Base-by-base conservation (phyloP, 1,140 invertebrate genomes). In the Acarapis woodi region DNA sequence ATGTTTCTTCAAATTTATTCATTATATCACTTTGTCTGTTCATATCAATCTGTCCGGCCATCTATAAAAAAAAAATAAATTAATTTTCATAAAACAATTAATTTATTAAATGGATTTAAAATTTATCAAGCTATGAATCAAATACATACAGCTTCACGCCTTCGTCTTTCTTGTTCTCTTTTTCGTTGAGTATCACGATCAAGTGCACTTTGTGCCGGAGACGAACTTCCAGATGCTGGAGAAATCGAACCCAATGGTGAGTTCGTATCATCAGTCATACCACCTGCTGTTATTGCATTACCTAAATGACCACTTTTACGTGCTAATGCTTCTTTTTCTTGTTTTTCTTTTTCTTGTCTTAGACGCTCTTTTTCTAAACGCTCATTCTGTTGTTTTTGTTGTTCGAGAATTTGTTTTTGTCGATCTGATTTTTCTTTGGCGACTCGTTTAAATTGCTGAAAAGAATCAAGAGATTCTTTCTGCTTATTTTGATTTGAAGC, bases 11-110 rank as follows among this genome's bases (percentile, higher is more conserved):
- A 59, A 93, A 93, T 39, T 76, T 79, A 50, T 82, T 79, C 79
- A 93, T 87, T 52, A 90, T 64, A 63, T 90, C 82, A 62, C 82
- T 88, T 60, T 90, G 85, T 65, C 79, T 71, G 59, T 88, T 93
- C 80, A 93, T 87, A 56, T 93, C 83, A 51, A 93, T 90, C 59
- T 79, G 75, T 37, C 77, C 73, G 37, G 79, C 79, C 73, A 82
- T 71, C 82, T 88, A 66, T 36, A 70, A 69, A 48, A 45, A 53
- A 48, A 53, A 56, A 54, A 39, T 34, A 34, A 44, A 49, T 22
- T n/a, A n/a, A n/a, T n/a, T n/a, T n/a, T n/a, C n/a, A n/a, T n/a
- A n/a, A 41, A 43, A 25, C 44, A 42, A 40, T 38, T 16, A 44
- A 33, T 14, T 10, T 12, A 32, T 28, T 21, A n/a, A n/a, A n/a